Base-by-base conservation (phyloP, 2,888 invertebrate species). In the Pegoplata infirma region DNA sequence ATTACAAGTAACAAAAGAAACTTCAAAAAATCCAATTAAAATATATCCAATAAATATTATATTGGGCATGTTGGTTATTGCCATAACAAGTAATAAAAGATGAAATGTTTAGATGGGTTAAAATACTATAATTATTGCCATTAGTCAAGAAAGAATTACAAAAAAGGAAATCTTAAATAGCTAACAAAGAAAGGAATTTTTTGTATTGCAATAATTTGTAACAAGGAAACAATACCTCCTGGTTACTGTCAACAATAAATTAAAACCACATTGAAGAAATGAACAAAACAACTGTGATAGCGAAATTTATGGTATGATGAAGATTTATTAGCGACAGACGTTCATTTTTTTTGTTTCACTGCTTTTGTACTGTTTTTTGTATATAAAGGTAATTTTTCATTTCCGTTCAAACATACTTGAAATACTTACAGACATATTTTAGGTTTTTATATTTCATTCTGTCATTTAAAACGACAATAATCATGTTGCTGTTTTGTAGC, bases 321-420 rank as follows among this genome's bases (percentile, higher is more conserved):
- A 32, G 32, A 32, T 32, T 32, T 32, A 32, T 32, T 32, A 5
- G 32, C 32, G 32, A 19, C 36, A 40, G n/a, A 21, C 3, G 19
- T 58, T 21, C 32, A 32, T 32, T 14, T 21, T 10, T 14, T 51
- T 8, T 10, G 10, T 46, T 3, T 49, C 2, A 4, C 8, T 36
- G 25, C 0, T 56, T 17, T 47, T 36, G 12, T 23, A 14, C 21
- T 55, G 32, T 7, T 56, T 21, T 19, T 61, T 28, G 10, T 2
- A 21, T 40, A 32, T 36, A 44, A 28, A 28, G 8, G 23, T 46
- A 32, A 69, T 53, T 53, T 61, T 32, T 59, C 51, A 69, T 69
- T 51, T 59, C 25, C 64, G 28, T 36, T 55, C 17, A 19, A 32
- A 32, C 6, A 32, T 40, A 49, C 19, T 7, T 14, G 16, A 4